phyloP scores from a whole-genome alignment of 30 jellyfish, hydroid and myxozoan species.

The Calvadosia cruxmelitensis region DNA sequence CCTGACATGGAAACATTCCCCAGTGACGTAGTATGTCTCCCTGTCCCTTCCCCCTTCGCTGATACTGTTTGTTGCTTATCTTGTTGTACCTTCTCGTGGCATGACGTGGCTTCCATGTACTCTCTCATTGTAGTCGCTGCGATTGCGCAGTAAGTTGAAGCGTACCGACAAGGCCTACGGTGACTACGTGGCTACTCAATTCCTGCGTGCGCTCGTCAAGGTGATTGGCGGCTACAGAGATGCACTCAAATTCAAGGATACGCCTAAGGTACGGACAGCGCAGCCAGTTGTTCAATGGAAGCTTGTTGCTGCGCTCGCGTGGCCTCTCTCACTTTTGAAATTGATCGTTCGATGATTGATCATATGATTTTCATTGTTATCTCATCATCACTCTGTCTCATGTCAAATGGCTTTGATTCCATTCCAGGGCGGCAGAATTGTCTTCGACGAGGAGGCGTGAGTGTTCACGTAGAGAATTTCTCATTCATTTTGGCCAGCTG shows the following conservation, averaged over 20 bases:
- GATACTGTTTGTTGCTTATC: not conserved
- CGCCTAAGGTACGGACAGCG: slow-evolving; percentile 37
- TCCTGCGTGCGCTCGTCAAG: slow-evolving; percentile 74
- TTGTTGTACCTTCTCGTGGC: not conserved
- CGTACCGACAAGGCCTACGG: slow-evolving; percentile 71
- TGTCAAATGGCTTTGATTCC: not conserved
- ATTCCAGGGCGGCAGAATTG: slow-evolving; percentile 74
- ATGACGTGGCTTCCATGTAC: not conserved
- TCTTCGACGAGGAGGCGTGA: slow-evolving; percentile 83
- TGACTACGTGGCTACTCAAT: slow-evolving; percentile 78
- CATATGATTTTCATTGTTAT: too few relatives aligned
- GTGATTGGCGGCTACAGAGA: slow-evolving; percentile 94
- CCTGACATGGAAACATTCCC: slow-evolving; percentile 62
- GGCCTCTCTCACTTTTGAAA: too few relatives aligned
- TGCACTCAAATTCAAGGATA: slow-evolving; percentile 65
- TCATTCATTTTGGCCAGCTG: too few relatives aligned
- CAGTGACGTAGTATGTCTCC: slow-evolving; percentile 28
- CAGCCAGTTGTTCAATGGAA: too few relatives aligned
- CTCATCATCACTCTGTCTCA: too few relatives aligned
- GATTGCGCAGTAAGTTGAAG: slow-evolving; percentile 31
- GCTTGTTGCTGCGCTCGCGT: too few relatives aligned
- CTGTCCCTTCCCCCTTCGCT: not conserved
- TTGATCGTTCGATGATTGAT: too few relatives aligned
- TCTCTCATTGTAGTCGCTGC: slow-evolving; percentile 20
- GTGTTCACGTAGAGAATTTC: too few relatives aligned